Evolutionary conservation across 2,888 invertebrate genomes (phyloP).

Genomic region (Hydrotaea diabolus): DNA sequence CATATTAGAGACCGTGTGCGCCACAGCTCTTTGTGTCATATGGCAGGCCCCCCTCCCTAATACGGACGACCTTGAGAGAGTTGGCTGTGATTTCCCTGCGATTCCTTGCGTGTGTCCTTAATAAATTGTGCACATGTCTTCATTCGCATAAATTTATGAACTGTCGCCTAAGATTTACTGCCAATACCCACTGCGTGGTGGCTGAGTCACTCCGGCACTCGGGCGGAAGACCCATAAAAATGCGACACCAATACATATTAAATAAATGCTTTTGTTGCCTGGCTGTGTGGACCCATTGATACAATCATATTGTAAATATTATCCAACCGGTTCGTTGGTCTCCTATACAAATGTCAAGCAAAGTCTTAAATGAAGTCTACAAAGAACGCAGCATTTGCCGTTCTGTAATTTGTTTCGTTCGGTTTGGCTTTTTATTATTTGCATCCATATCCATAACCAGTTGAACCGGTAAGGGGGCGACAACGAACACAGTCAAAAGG

Average conservation of each 20-base stretch:
- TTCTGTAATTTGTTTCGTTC: background rate
- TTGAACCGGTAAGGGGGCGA: background rate
- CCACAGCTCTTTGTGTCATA: background rate
- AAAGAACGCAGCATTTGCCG: background rate
- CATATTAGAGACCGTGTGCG: too few species aligned
- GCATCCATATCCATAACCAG: too few species aligned
- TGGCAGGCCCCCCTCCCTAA: background rate
- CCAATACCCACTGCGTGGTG: background rate
- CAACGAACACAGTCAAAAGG: background rate
- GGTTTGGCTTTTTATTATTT: background rate
- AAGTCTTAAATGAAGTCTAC: background rate
- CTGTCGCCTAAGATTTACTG: conserved; percentile 25
- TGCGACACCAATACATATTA: conserved; percentile 9
- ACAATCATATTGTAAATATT: conserved; percentile 47
- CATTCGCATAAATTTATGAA: conserved; percentile 36
- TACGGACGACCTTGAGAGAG: background rate
- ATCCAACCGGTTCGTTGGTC: conserved; percentile 37
- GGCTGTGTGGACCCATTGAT: conserved; percentile 32
- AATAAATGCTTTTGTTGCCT: conserved; percentile 9
- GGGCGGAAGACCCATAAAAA: conserved; percentile 35
- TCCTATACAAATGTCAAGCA: background rate
- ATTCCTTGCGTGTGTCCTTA: background rate
- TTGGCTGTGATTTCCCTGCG: background rate
- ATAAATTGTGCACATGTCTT: conserved; percentile 23
- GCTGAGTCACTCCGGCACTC: background rate